Conservation (phyloP, 2,888 invertebrate species). For the Augiades crinisus region DNA sequence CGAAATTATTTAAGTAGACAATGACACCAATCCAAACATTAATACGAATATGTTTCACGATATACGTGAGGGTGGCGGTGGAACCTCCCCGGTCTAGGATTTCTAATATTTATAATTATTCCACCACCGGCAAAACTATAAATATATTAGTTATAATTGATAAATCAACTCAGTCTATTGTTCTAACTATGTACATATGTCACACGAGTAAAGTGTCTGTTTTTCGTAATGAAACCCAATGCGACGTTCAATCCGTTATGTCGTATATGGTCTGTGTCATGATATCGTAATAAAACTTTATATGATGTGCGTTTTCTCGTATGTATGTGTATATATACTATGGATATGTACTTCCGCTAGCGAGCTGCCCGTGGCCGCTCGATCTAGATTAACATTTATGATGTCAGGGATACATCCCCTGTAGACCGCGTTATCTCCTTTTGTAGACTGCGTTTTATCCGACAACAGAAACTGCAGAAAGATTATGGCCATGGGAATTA, state of each 20-base stretch:
- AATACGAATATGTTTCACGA: too few relatives aligned
- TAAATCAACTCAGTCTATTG: background rate
- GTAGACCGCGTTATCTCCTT: background rate
- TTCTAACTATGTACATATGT: too few relatives aligned
- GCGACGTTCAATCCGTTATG: background rate
- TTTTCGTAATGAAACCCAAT: background rate
- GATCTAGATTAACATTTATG: slow-evolving; percentile 4
- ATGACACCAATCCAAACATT: too few relatives aligned
- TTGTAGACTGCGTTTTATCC: background rate
- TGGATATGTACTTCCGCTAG: slow-evolving; percentile 2
- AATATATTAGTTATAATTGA: too few relatives aligned
- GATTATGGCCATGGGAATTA: too few relatives aligned
- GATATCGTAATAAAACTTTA: slow-evolving; percentile 2
- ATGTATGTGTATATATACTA: background rate
- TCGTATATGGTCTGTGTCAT: background rate
- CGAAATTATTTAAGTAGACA: too few relatives aligned
- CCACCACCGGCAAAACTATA: too few relatives aligned
- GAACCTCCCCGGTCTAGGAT: too few relatives aligned
- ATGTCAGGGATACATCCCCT: slow-evolving; percentile 7
- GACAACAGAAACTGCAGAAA: background rate
- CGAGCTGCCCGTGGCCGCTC: slow-evolving; percentile 4
- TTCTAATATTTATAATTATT: too few relatives aligned
- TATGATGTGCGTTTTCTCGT: background rate
- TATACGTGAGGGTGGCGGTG: too few relatives aligned
- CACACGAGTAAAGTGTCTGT: background rate